Conservation (phyloP, 2,113 vertebrate species). For the Lagopus muta region DNA sequence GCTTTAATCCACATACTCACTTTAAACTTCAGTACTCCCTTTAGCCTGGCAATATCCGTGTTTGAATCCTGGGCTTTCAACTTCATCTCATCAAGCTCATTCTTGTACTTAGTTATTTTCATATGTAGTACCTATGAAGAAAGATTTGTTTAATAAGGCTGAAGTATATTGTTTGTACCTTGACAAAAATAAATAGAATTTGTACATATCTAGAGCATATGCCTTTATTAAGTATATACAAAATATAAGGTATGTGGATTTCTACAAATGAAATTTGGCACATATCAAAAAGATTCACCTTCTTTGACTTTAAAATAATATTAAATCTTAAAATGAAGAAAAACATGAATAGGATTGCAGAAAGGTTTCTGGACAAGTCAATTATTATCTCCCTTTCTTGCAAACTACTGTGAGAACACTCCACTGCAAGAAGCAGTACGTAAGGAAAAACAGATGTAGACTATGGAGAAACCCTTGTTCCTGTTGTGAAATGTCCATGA, state of each 20-base stretch:
- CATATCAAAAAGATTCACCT: neutral
- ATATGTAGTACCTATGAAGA: constrained; percentile 64
- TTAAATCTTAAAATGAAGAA: neutral
- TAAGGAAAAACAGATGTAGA: neutral
- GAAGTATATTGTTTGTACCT: neutral
- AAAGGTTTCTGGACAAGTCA: neutral
- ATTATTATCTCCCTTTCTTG: neutral
- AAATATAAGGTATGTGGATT: neutral
- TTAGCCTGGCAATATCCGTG: constrained; percentile 67
- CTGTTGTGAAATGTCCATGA: neutral
- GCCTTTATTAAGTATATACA: neutral
- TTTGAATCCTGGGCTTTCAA: constrained; percentile 74
- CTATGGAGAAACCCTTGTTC: neutral
- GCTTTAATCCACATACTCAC: constrained; percentile 56
- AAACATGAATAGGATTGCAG: neutral
- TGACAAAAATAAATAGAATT: neutral
- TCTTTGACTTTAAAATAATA: neutral
- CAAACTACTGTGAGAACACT: neutral
- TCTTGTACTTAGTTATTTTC: constrained; percentile 71
- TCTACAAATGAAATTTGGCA: neutral
- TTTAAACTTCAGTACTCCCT: constrained; percentile 77
- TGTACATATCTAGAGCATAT: neutral
- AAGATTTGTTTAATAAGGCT: constrained; percentile 8
- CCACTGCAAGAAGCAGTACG: neutral
- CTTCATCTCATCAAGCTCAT: constrained; percentile 73